A percentile compares a stretch with the other conserved stretches of the same genome.
Conservation (phyloP, 2,797 vertebrate genomes). For the Onychomys leucogaster region DNA sequence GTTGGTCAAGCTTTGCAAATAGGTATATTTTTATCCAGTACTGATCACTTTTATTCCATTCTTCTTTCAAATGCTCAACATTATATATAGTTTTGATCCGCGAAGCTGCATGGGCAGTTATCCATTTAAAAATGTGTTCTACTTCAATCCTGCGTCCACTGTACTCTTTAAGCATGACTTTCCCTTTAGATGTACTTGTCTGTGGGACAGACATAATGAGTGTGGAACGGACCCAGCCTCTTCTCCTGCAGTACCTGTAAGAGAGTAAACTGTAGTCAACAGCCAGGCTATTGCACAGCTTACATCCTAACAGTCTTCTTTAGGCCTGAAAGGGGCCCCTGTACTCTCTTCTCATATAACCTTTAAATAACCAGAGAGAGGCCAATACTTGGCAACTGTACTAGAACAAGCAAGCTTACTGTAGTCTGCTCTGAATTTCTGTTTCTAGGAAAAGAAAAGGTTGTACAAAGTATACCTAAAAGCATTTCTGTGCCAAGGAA, state of each 20-base stretch:
- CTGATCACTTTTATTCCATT: constrained; percentile 93
- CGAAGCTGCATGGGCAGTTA: constrained; percentile 96
- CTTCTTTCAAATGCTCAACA: constrained; percentile 92
- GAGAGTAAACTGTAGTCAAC: constrained; percentile 70
- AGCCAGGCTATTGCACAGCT: neutral
- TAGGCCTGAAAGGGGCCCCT: neutral
- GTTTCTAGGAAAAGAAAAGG: neutral
- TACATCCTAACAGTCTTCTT: neutral
- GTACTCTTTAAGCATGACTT: constrained; percentile 98
- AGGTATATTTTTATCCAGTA: constrained; percentile 96
- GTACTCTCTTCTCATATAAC: constrained; percentile 12
- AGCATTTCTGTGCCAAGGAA: constrained; percentile 34
- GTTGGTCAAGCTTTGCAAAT: constrained; percentile 95
- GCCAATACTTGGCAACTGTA: neutral
- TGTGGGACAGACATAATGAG: constrained; percentile 99
- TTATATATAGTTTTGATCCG: constrained; percentile 95
- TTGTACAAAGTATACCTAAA: constrained; percentile 28
- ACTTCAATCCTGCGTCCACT: constrained; percentile 92
- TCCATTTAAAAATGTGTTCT: constrained; percentile 98
- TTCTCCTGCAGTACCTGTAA: constrained; percentile 92
- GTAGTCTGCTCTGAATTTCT: constrained; percentile 14
- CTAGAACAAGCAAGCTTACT: neutral
- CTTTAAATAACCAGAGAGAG: constrained; percentile 34
- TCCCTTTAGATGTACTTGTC: constrained; percentile 97
- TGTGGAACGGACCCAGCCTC: constrained; percentile 96